phyloP scores from a whole-genome alignment of 2,113 vertebrate species.

The Puntigrus tetrazona region DNA sequence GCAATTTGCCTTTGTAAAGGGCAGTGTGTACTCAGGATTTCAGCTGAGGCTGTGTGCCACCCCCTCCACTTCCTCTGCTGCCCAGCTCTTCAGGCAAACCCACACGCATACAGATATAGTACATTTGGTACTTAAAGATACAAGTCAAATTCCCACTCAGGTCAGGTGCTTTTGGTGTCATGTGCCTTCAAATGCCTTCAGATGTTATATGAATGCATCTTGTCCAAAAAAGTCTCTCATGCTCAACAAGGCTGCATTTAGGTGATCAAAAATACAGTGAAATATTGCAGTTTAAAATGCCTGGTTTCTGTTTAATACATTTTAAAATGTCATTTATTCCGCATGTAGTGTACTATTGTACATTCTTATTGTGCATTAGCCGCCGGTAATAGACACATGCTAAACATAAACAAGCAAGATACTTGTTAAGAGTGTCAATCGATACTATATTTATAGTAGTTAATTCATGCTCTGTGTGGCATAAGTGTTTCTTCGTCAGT shows the following conservation, averaged over 20 bases:
- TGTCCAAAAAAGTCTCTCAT: not conserved
- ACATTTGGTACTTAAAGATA: slow-evolving; percentile 38
- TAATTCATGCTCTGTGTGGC: slow-evolving; percentile 10
- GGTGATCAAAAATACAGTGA: too few relatives aligned
- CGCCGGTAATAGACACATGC: not conserved
- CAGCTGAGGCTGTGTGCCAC: slow-evolving; percentile 53
- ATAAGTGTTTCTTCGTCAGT: slow-evolving; percentile 43
- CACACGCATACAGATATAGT: slow-evolving; percentile 46
- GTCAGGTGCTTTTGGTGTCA: slow-evolving; percentile 15
- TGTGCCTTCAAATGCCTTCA: not conserved
- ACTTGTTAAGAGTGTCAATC: slow-evolving; percentile 5
- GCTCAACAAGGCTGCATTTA: too few relatives aligned
- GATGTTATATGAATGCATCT: not conserved
- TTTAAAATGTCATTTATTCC: not conserved
- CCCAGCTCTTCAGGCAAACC: slow-evolving; percentile 36
- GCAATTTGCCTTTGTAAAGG: slow-evolving; percentile 78
- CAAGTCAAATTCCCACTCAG: slow-evolving; percentile 38
- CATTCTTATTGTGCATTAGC: not conserved
- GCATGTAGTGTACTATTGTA: not conserved
- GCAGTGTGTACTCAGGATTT: slow-evolving; percentile 69
- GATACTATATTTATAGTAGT: slow-evolving; percentile 8
- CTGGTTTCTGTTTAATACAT: not conserved
- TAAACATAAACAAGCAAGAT: not conserved
- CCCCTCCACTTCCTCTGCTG: slow-evolving; percentile 36
- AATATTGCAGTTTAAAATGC: not conserved